Evolutionary conservation across 2,888 invertebrate species (phyloP), one percentile per base, ranked within the genome.

Genomic region (Odontocolon sp.): DNA sequence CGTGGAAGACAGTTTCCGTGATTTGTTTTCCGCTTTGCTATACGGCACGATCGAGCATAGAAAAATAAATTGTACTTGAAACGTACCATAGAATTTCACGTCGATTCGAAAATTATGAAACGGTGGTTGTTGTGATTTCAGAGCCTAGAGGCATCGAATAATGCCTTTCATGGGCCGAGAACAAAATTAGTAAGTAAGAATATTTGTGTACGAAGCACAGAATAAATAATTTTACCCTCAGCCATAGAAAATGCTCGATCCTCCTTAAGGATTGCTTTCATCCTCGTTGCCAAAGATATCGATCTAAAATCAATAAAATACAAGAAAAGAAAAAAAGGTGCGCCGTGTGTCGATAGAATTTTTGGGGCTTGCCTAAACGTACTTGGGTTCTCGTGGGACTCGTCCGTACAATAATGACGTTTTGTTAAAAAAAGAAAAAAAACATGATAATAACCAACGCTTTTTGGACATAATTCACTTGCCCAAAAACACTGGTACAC

Each of bases 141-240:
- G 90, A 90, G 89, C 90, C 89, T 90, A 88, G 90, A 90, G 90
- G 90, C 90, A 89, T 89, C 90, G 88, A 90, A 90, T 90, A 90
- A 90, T 89, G 90, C 90, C 90, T 90, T 89, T 90, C 90, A 90
- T 89, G 90, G 90, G 89, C 88, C 89, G 89, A 90, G 90, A 89
- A 87, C 89, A 87, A 90, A 90, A 90, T 90, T 90, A 90, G 90
- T 90, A 90, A 90, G 90, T 90, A 90, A 90, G 90, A 90, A 72
- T 83, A 85, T 87, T 85, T 87, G 87, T 88, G 87, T 88, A 87
- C 85, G 82, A 85, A 83, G 80, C 82, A 85, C 84, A 88, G 85
- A 87, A 86, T 87, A 86, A 86, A 71, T 68, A 76, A 70, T 75
- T 73, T 80, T 66, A 71, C 63, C 50, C 73, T 28, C 23, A 18